Evolutionary conservation across 2,888 invertebrate genomes (phyloP), one percentile per base, ranked within the genome.

Genomic region (Sarcophaga rosellei): DNA sequence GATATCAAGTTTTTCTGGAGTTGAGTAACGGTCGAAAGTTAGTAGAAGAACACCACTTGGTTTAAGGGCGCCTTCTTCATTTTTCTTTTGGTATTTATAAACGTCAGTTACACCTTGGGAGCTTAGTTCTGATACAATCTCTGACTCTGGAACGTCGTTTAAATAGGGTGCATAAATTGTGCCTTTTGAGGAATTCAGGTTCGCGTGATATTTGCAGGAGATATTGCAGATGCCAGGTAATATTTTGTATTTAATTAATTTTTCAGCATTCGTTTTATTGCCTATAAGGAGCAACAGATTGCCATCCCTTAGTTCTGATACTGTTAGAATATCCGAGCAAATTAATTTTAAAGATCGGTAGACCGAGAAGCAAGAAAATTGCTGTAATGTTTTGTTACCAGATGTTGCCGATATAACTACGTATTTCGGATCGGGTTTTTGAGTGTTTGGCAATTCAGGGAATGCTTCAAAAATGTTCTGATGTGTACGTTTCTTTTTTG

Each of bases 21-120:
- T 35, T 35, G 35, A 35, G 6, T 35, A 35, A 6, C 35, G 35
- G 2, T 25, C 25, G 4, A 25, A 25, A 25, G 4, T 25, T 25
- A 25, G 25, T 25, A 25, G 4, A 0, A 25, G 25, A 25, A 25
- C 25, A 25, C 25, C 10, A 68, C 69, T 17, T 10, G 25, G 25
- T 25, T 25, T 25, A 25, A 25, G 5, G 25, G 53, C 63, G 57
- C 75, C 75, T 12, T n/a, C 53, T 2, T 63, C 63, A 4, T 23
- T 75, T 25, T 63, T 63, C 17, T 75, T 75, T 63, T 25, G 47
- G 2, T 75, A 75, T 65, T 63, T 75, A 15, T 75, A 63, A 3
- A 75, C 25, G 4, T 75, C 75, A 11, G 44, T 12, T 1, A 65
- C 75, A 20, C 63, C 65, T 65, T 75, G 75, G n/a, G 75, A 25